These are phyloP conservation scores for Saimiri boliviensis DNA, from an alignment of 2,113 vertebrate genomes.

Conservation along the genomic window DNA sequence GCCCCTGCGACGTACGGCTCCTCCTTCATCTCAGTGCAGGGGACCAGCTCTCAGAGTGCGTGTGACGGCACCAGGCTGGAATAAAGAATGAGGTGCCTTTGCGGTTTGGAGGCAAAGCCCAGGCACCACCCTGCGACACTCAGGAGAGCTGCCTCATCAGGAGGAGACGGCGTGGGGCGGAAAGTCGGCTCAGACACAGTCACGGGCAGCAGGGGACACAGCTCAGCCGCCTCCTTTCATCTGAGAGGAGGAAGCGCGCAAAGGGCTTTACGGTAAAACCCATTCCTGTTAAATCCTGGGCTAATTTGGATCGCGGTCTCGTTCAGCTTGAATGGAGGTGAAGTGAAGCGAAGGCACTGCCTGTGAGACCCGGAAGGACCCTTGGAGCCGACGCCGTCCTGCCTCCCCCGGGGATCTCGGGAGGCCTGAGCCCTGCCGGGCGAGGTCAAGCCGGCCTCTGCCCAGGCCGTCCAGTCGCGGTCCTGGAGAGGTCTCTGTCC, in stretches of 20 bases:
- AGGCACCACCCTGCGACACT: neutral
- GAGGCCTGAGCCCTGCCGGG: neutral
- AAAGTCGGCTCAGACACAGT: neutral
- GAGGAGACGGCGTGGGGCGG: accelerated
- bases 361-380: neutral
- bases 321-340: neutral
- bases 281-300: conserved; percentile 51
- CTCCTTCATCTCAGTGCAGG: neutral
- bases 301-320: conserved; percentile 16
- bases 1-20: neutral
- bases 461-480: neutral
- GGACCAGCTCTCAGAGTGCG: accelerated
- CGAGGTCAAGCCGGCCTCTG: neutral
- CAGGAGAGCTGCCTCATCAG: neutral
- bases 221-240: neutral
- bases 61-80: neutral
- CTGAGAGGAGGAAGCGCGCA: conserved; percentile 45
- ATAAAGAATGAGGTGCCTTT: neutral
- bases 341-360: neutral
- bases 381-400: neutral
- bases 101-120: neutral
- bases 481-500: neutral
- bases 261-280: conserved; percentile 72
- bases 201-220: accelerated
- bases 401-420: neutral